Conservation (phyloP, 1,140 invertebrate species). For the Elymnias hypermnestra region DNA sequence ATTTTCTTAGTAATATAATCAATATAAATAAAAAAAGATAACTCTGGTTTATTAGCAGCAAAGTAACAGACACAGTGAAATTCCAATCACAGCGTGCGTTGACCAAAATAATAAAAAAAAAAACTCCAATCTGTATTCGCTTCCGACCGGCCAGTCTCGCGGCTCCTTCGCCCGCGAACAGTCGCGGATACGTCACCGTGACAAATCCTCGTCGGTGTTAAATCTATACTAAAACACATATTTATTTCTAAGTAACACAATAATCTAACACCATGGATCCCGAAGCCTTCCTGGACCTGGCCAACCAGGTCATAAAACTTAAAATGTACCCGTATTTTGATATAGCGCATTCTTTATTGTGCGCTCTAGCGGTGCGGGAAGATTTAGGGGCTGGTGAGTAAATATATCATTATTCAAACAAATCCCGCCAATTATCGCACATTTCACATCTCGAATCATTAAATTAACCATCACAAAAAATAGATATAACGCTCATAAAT, state of each 20-base stretch:
- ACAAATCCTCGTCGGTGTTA: constrained; percentile 65
- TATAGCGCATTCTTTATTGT: constrained; percentile 94
- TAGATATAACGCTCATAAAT: no score
- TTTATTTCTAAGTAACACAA: constrained; percentile 27
- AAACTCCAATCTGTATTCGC: constrained; percentile 14
- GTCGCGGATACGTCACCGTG: constrained; percentile 56
- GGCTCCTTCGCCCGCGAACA: constrained; percentile 59
- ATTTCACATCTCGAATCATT: background rate
- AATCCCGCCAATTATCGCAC: constrained; percentile 31
- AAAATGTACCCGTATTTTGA: constrained; percentile 99
- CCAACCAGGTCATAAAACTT: constrained; percentile 98
- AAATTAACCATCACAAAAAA: background rate
- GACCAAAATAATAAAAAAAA: constrained; percentile 56
- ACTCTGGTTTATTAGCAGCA: constrained; percentile 14
- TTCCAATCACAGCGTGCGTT: constrained; percentile 11
- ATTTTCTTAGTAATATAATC: no score
- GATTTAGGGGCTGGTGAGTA: constrained; percentile 93
- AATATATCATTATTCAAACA: constrained; percentile 36
- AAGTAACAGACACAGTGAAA: constrained; percentile 8
- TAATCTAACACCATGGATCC: constrained; percentile 87
- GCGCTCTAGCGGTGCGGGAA: constrained; percentile 94
- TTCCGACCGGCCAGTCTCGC: constrained; percentile 49
- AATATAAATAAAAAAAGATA: constrained; percentile 16
- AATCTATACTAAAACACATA: constrained; percentile 53
- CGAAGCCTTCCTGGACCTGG: constrained; percentile 97